A percentile compares a stretch with the other conserved stretches of the same genome.
phyloP scores from a whole-genome alignment of 2,797 vertebrate genomes.

The Sphaeramia orbicularis region DNA sequence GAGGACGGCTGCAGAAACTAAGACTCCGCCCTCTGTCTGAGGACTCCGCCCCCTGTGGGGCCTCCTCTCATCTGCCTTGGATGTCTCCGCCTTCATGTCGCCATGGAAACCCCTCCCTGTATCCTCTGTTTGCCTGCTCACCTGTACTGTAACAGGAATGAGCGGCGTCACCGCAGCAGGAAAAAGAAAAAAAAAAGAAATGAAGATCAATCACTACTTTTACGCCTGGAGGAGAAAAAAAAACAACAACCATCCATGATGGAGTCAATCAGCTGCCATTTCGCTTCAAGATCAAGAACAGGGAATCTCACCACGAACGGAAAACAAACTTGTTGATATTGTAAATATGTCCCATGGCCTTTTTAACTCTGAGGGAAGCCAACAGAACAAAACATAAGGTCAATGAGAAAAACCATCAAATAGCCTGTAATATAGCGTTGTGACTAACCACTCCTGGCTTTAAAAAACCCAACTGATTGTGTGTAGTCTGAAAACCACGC shows the following conservation, averaged over 20 bases:
- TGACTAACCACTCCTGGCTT: constrained; percentile 88
- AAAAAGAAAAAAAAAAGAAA: neutral
- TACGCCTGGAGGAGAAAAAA: constrained; percentile 13
- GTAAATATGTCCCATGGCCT: constrained; percentile 95
- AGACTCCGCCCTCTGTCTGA: constrained; percentile 18
- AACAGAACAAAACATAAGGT: constrained; percentile 68
- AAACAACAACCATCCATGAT: constrained; percentile 19
- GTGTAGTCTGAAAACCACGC: constrained; percentile 62
- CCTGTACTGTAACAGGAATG: constrained; percentile 70
- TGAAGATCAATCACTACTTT: constrained; percentile 31
- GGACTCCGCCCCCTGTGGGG: constrained; percentile 15
- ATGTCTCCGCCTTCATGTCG: constrained; percentile 6
- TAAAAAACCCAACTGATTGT: constrained; percentile 64
- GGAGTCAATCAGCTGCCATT: constrained; percentile 33
- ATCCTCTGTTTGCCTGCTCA: constrained; percentile 37
- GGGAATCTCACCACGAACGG: constrained; percentile 79
- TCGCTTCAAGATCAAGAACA: constrained; percentile 76
- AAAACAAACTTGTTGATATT: constrained; percentile 91
- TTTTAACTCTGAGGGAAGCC: constrained; percentile 87
- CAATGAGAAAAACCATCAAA: constrained; percentile 43
- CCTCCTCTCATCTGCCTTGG: constrained; percentile 16
- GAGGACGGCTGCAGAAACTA: constrained; percentile 92
- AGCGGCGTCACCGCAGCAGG: neutral
- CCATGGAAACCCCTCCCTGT: neutral
- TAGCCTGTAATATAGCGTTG: constrained; percentile 92